Evolutionary conservation across 2,113 vertebrate species (phyloP).

Genomic region (Burhinus bistriatus): DNA sequence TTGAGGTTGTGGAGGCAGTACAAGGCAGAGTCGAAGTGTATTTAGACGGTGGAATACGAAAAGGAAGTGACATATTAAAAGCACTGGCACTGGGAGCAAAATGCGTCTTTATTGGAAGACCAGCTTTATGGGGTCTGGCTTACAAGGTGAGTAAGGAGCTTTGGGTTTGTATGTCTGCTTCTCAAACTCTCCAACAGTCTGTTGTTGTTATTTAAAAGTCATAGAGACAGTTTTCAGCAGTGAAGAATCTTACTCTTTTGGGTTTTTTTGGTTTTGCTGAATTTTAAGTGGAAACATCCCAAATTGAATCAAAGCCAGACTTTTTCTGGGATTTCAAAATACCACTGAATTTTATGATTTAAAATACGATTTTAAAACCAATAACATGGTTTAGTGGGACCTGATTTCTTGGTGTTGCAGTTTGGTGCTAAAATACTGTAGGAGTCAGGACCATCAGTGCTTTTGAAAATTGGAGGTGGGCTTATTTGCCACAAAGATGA

Average conservation of each 20-base stretch:
- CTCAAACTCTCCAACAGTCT: neutral
- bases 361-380: neutral
- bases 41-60: slow-evolving; percentile 89
- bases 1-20: slow-evolving; percentile 87
- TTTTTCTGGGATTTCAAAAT: neutral
- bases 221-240: neutral
- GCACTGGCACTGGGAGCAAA: slow-evolving; percentile 90
- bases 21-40: slow-evolving; percentile 87
- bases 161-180: neutral
- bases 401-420: neutral
- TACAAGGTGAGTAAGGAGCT: slow-evolving; percentile 82
- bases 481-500: neutral
- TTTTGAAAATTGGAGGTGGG: neutral
- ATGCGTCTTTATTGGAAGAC: slow-evolving; percentile 91
- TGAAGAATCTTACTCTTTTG: neutral
- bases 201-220: neutral
- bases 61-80: slow-evolving; percentile 90
- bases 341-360: neutral
- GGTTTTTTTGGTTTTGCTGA: neutral
- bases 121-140: slow-evolving; percentile 90
- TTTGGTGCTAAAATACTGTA: neutral
- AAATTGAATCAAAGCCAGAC: neutral
- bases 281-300: neutral
- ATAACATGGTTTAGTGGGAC: neutral
- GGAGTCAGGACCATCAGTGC: neutral